phyloP scores from a whole-genome alignment of 2,113 vertebrate genomes.

The Laticauda colubrina region DNA sequence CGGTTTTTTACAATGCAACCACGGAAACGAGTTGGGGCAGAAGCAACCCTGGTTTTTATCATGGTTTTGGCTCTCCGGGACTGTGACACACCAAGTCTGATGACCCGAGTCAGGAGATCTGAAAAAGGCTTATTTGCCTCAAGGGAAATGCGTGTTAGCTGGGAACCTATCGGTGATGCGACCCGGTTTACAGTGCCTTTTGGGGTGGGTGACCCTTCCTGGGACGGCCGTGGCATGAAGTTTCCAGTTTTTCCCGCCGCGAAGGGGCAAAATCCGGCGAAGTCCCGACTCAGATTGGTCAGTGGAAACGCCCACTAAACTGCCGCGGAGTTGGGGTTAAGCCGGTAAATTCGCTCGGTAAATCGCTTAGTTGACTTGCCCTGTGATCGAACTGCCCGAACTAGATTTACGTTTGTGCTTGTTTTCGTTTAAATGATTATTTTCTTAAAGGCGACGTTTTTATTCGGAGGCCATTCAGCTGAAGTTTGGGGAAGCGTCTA shows the following conservation, averaged over 20 bases:
- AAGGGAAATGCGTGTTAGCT: not conserved
- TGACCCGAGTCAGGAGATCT: not conserved
- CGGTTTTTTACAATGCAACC: constrained; percentile 20
- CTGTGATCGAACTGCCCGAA: not conserved
- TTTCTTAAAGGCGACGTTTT: not conserved
- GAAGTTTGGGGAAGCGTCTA: not conserved
- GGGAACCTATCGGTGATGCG: not conserved
- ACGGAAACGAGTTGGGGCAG: not conserved
- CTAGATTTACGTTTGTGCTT: not conserved
- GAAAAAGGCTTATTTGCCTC: not conserved
- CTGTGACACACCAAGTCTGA: not conserved
- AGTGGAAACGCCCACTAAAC: not conserved
- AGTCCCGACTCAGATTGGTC: not conserved
- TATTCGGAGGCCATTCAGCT: not conserved
- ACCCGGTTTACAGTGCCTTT: not conserved
- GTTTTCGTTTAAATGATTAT: not conserved
- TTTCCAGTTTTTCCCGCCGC: not conserved
- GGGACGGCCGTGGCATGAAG: not conserved
- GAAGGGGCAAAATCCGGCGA: not conserved
- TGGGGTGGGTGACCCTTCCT: not conserved
- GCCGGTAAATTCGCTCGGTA: not conserved
- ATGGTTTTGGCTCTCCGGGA: not conserved
- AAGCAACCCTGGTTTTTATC: not conserved
- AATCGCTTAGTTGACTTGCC: not conserved
- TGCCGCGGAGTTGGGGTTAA: not conserved